These are phyloP conservation scores for Galerucella pusilla DNA, from an alignment of 2,888 invertebrate species.

Conservation along the genomic window DNA sequence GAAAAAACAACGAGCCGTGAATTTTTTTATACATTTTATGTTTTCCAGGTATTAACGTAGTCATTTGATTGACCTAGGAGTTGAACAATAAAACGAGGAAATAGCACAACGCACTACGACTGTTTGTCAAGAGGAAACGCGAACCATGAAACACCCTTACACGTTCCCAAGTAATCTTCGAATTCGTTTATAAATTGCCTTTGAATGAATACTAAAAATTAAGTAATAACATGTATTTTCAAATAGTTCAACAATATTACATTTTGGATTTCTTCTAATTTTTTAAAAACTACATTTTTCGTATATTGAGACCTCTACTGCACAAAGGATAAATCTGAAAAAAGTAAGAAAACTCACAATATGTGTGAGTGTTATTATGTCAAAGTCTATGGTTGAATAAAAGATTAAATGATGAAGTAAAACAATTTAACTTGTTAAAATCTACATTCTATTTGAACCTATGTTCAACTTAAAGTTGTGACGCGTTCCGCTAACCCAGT, in stretches of 20 bases:
- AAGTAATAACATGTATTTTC: slow-evolving; percentile 22
- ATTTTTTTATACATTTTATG: neutral
- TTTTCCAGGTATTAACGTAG: neutral
- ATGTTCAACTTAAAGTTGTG: too few species aligned
- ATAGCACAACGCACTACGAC: slow-evolving; percentile 1
- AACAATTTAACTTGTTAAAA: too few species aligned
- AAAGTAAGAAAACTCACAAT: neutral
- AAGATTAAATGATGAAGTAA: too few species aligned
- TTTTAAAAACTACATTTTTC: slow-evolving; percentile 1
- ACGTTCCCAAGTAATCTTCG: neutral
- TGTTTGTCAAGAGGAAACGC: slow-evolving; percentile 14
- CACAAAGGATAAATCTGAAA: too few species aligned
- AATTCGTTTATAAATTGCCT: slow-evolving; percentile 9
- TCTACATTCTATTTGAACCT: too few species aligned
- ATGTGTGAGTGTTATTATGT: slow-evolving; percentile 11
- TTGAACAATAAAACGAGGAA: slow-evolving; percentile 14
- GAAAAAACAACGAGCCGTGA: too few species aligned
- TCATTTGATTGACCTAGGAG: slow-evolving; percentile 1
- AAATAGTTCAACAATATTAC: neutral
- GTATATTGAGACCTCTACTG: neutral
- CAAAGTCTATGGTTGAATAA: slow-evolving; percentile 15
- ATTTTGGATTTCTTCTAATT: neutral
- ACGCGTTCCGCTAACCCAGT: too few species aligned
- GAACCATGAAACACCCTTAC: slow-evolving; percentile 6
- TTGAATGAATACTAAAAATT: slow-evolving; percentile 39